phyloP scores from a whole-genome alignment of 2,797 vertebrate species.

The Parotocinclus haroldoi region DNA sequence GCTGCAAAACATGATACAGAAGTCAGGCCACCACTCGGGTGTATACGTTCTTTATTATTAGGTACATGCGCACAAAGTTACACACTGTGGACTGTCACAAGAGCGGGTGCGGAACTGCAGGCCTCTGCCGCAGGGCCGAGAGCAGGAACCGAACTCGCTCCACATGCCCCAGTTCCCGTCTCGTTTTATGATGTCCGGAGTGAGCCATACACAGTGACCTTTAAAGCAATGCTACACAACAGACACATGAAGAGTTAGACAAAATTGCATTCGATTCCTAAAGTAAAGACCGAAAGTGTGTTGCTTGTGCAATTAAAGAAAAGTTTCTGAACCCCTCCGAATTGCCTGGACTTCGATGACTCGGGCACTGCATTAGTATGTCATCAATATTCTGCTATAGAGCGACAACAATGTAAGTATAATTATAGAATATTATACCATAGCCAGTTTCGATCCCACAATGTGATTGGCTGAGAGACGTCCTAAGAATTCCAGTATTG shows the following conservation, averaged over 20 bases:
- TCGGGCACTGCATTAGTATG: too few relatives aligned
- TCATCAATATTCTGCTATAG: too few relatives aligned
- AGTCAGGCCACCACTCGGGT: too few relatives aligned
- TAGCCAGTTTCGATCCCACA: too few relatives aligned
- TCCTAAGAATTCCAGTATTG: too few relatives aligned
- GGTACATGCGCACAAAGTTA: conserved; percentile 12
- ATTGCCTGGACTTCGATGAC: too few relatives aligned
- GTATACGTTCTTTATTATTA: neutral
- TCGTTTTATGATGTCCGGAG: conserved; percentile 90
- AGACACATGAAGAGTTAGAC: conserved; percentile 5
- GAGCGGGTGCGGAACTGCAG: conserved; percentile 87
- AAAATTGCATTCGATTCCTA: neutral
- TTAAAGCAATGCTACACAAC: conserved; percentile 88
- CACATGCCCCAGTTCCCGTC: conserved; percentile 94
- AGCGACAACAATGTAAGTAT: too few relatives aligned
- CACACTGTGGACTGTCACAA: conserved; percentile 92
- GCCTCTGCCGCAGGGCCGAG: conserved; percentile 87
- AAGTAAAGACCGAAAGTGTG: neutral
- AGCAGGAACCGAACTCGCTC: conserved; percentile 93
- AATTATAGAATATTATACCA: too few relatives aligned
- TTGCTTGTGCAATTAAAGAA: neutral
- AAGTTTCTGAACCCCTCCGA: neutral
- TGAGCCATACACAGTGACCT: conserved; percentile 95
- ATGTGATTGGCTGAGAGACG: too few relatives aligned
- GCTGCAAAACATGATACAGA: conserved; percentile 59